Evolutionary conservation across 2,113 vertebrate genomes (phyloP).

Genomic region (Rhinopomastus cyanomelas): DNA sequence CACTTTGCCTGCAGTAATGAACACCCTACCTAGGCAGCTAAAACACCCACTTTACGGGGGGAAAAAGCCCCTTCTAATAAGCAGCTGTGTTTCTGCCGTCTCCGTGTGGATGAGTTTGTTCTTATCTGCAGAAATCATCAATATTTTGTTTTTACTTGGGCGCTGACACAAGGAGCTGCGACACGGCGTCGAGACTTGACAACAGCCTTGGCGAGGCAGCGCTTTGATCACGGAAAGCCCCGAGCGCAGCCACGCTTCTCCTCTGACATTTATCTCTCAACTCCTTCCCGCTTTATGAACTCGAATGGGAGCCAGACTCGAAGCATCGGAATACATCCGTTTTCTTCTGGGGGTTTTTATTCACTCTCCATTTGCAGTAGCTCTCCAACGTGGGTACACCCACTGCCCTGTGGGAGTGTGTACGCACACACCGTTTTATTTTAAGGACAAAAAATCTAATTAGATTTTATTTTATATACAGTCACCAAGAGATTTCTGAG

Average conservation of each 20-base stretch:
- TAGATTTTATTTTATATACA: background rate
- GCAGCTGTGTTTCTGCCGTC: conserved; percentile 1
- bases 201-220: background rate
- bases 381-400: background rate
- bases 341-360: background rate
- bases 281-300: background rate
- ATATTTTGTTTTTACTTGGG: conserved; percentile 24
- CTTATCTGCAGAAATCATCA: conserved; percentile 9
- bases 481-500: background rate
- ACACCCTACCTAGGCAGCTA: conserved; percentile 12
- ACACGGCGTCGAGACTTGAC: conserved; percentile 27
- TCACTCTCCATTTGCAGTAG: background rate
- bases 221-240: conserved; percentile 43
- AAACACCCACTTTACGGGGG: conserved; percentile 24
- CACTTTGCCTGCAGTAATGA: conserved; percentile 32
- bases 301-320: background rate
- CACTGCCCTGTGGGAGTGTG: rapidly evolving
- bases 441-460: too few relatives aligned
- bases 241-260: background rate
- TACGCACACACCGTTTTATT: rapidly evolving
- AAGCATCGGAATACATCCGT: background rate
- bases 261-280: conserved; percentile 1
- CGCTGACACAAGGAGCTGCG: conserved; percentile 29
- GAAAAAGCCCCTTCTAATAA: background rate
- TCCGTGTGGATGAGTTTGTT: conserved; percentile 34